phyloP scores from a whole-genome alignment of 2,888 invertebrate genomes.

The Myopa tessellatipennis region DNA sequence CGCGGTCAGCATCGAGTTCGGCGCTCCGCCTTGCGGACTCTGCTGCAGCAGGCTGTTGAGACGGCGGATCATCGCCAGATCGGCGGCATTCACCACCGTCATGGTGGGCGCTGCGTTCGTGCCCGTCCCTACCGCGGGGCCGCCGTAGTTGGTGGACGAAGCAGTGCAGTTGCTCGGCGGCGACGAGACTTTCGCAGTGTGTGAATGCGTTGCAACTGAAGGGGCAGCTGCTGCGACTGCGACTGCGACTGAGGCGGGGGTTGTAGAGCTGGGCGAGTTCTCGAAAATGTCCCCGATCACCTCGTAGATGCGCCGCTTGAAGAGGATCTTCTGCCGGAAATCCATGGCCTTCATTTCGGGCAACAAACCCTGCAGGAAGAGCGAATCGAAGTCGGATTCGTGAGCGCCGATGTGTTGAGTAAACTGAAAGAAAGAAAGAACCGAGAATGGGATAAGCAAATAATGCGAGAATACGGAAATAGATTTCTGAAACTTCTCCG shows the following conservation, averaged over 20 bases:
- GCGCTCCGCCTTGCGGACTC: conserved; percentile 36
- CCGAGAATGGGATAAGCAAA: too few relatives aligned
- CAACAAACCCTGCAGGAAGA: conserved; percentile 59
- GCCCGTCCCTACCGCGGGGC: conserved; percentile 18
- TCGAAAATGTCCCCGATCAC: conserved; percentile 60
- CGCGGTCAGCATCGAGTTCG: conserved; percentile 6
- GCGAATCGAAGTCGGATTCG: conserved; percentile 56
- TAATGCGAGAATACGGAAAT: neutral
- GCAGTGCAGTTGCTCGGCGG: neutral
- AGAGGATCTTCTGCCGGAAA: conserved; percentile 60
- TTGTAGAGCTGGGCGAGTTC: conserved; percentile 36
- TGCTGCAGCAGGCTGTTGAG: conserved; percentile 48
- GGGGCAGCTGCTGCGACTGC: conserved; percentile 25
- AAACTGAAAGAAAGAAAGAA: neutral
- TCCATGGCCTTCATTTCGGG: conserved; percentile 64
- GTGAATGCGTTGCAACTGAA: conserved; percentile 5
- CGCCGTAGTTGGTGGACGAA: neutral
- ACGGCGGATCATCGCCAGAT: conserved; percentile 49
- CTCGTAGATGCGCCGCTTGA: conserved; percentile 62
- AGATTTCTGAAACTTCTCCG: conserved; percentile 1
- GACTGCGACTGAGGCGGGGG: conserved; percentile 5
- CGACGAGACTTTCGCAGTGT: neutral
- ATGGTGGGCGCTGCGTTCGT: conserved; percentile 17
- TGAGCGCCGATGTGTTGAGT: neutral
- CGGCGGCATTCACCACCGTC: conserved; percentile 47